Conservation (phyloP, 2,113 vertebrate species). For the Vimba vimba region DNA sequence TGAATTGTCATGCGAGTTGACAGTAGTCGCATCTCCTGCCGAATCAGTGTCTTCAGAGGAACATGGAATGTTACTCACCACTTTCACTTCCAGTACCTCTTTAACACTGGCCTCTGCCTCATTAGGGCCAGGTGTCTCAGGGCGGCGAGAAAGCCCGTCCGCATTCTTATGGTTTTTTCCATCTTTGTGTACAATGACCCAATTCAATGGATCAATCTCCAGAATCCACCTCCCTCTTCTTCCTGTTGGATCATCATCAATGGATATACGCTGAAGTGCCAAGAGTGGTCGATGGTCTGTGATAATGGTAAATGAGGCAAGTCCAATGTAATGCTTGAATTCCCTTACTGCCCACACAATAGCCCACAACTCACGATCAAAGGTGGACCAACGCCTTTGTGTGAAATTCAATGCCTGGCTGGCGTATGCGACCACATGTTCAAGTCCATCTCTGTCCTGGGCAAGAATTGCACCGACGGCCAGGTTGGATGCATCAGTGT, state of each 20-base stretch:
- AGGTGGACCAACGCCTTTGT: constrained; percentile 37
- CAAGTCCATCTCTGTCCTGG: constrained; percentile 9
- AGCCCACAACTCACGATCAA: constrained; percentile 45
- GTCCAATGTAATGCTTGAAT: constrained; percentile 14
- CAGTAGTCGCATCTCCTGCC: too few relatives aligned
- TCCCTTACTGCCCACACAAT: constrained; percentile 40
- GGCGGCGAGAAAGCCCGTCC: constrained; percentile 31
- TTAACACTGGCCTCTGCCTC: background rate
- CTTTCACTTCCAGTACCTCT: background rate
- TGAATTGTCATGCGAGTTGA: background rate
- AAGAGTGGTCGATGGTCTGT: constrained; percentile 31
- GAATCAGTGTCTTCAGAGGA: too few relatives aligned
- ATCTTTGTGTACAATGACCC: too few relatives aligned
- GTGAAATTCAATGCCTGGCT: constrained; percentile 16
- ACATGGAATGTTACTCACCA: background rate
- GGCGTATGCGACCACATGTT: background rate
- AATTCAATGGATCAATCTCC: too few relatives aligned
- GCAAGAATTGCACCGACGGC: constrained; percentile 37
- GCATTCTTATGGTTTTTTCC: constrained; percentile 19
- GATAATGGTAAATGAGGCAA: constrained; percentile 37
- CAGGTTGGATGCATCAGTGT: constrained; percentile 39
- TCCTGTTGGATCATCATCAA: too few relatives aligned
- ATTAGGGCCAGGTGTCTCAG: background rate
- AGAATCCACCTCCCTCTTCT: too few relatives aligned
- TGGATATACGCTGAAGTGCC: background rate